Conservation (phyloP, 1,140 invertebrate genomes). For the Panagrolaimus sp. region DNA sequence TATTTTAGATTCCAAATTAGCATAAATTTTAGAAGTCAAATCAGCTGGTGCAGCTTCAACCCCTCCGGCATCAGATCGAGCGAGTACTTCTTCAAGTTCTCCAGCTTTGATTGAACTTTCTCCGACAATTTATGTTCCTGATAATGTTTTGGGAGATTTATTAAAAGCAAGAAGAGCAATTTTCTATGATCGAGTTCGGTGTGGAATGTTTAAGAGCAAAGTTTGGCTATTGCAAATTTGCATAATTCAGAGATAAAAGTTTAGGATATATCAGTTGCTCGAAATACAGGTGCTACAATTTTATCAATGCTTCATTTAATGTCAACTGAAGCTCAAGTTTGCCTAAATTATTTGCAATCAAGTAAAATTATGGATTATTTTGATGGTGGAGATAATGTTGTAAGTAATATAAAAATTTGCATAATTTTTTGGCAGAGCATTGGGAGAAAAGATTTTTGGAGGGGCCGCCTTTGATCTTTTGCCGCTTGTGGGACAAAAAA, state of each 20-base stretch:
- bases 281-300: not conserved
- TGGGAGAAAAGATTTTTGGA: too few relatives aligned
- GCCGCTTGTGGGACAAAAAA: too few relatives aligned
- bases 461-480: too few relatives aligned
- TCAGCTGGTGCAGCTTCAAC: not conserved
- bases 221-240: not conserved
- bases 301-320: slow-evolving; percentile 4
- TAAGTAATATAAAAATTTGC: not conserved
- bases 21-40: not conserved
- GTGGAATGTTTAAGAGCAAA: slow-evolving; percentile 2
- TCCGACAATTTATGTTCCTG: not conserved
- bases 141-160: slow-evolving; percentile 12
- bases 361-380: slow-evolving; percentile 1
- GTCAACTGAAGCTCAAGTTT: slow-evolving; percentile 7
- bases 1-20: not conserved
- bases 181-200: not conserved
- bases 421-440: not conserved
- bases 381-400: slow-evolving; percentile 1
- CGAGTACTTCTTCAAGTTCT: not conserved
- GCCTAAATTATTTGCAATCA: not conserved
- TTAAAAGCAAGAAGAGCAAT: not conserved
- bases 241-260: not conserved
- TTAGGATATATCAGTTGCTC: not conserved
- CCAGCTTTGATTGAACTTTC: not conserved
- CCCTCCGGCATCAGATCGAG: not conserved